Base-by-base conservation (phyloP, 2,888 invertebrate genomes). In the Cabera pusaria region DNA sequence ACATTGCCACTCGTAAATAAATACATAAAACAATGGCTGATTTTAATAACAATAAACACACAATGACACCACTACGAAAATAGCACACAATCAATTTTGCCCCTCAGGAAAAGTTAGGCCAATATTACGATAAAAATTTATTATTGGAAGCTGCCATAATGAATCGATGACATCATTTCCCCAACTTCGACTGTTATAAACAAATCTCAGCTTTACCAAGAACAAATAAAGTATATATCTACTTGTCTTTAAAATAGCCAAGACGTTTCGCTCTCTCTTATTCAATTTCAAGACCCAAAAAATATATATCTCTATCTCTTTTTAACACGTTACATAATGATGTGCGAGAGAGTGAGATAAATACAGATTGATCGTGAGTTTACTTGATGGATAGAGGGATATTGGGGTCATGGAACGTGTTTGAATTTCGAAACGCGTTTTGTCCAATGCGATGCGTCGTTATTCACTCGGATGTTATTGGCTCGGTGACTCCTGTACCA, bases 361-460 rank as follows among this genome's bases (percentile, higher is more conserved):
- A 47, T 38, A 48, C 45, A 55, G 56, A 59, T 61, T 66, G 60
- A 59, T 58, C 55, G 56, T 62, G 55, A 53, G 45, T 53, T 51
- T 64, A 56, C 8, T 39, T 28, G 23, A 57, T 56, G 55, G 59
- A 56, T 46, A 66, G 66, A 64, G 68, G 61, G 61, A 76, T 72
- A 81, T 75, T 72, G 82, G 80, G 87, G 86, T 87, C 86, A 87
- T 75, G 72, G 83, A 83, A 83, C 85, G 82, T 78, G 83, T 85
- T 86, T 86, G 79, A 86, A 86, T 85, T 85, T 84, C 81, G 83
- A 86, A 84, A 81, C 77, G 73, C 75, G 78, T 78, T 62, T 72
- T 70, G 66, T 80, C 87, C 87, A 87, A 87, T 87, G 71, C 82
- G 72, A 70, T 65, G 77, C 78, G 72, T 67, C 71, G 70, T 68